Conservation (phyloP, 2,797 vertebrate genomes). For the Craterocephalus amniculus region DNA sequence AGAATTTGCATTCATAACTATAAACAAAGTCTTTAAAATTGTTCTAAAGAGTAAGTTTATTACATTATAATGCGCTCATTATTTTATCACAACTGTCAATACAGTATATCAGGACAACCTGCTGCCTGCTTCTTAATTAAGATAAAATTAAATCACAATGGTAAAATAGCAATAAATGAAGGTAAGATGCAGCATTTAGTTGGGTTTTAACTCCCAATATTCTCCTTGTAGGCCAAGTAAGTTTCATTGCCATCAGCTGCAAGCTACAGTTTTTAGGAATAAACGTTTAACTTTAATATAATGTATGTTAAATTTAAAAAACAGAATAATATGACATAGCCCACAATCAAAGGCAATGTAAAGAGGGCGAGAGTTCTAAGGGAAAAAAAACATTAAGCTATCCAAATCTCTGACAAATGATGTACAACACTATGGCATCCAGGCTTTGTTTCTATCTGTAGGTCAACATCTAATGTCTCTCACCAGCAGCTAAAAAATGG, state of each 20-base stretch:
- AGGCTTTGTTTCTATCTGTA: conserved; percentile 42
- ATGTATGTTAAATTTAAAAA: conserved; percentile 29
- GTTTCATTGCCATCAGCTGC: background rate
- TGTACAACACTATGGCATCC: conserved; percentile 55
- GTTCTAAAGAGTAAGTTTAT: no score
- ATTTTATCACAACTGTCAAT: background rate
- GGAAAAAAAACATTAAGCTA: conserved; percentile 37
- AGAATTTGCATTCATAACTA: background rate
- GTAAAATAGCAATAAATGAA: background rate
- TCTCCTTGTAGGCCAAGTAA: background rate
- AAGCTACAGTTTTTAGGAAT: conserved; percentile 4
- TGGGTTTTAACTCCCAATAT: background rate
- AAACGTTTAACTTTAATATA: conserved; percentile 11
- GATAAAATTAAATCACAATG: background rate
- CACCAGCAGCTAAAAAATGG: conserved; percentile 36
- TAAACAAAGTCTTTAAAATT: no score
- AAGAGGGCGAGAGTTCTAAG: conserved; percentile 33
- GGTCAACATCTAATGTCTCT: conserved; percentile 64
- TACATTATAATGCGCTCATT: no score
- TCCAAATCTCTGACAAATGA: conserved; percentile 59
- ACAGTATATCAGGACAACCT: background rate
- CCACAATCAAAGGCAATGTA: conserved; percentile 39
- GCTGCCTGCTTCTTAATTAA: background rate
- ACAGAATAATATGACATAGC: conserved; percentile 13
- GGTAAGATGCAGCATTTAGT: background rate